Evolutionary conservation across 2,888 invertebrate genomes (phyloP).

Genomic region (Drosophila recens): DNA sequence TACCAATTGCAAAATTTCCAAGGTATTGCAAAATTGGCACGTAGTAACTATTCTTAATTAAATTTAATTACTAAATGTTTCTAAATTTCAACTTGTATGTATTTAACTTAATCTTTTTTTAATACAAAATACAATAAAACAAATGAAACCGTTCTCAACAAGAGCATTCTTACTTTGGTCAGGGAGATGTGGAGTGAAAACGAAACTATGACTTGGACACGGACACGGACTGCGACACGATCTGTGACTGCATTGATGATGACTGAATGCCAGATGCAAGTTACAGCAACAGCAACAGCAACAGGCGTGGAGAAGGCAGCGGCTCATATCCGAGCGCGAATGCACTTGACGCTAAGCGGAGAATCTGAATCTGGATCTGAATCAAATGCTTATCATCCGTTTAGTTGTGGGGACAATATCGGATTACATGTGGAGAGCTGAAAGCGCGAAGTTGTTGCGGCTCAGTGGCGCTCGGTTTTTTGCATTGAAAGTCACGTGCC

Average conservation of each 20-base stretch:
- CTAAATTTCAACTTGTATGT: too few species aligned
- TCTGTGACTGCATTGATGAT: conserved; percentile 2
- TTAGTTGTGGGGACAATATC: conserved; percentile 41
- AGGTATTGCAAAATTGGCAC: too few species aligned
- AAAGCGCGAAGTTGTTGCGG: conserved; percentile 53
- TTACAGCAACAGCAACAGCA: not conserved
- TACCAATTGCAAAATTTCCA: too few species aligned
- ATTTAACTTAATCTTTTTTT: too few species aligned
- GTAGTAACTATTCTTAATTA: too few species aligned
- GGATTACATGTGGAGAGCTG: conserved; percentile 35
- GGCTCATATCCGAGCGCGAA: conserved; percentile 39
- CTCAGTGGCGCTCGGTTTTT: conserved; percentile 73
- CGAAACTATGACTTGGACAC: conserved; percentile 32
- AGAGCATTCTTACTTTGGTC: too few species aligned
- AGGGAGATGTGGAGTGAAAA: not conserved
- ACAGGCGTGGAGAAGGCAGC: conserved; percentile 51
- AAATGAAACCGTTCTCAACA: too few species aligned
- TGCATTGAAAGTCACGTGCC: conserved; percentile 76
- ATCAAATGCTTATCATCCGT: conserved; percentile 72
- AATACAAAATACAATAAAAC: too few species aligned
- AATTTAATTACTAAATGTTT: too few species aligned
- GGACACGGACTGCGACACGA: conserved; percentile 33
- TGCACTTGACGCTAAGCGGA: conserved; percentile 20
- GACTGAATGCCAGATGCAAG: conserved; percentile 19
- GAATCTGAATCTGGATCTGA: conserved; percentile 27